phyloP scores from a whole-genome alignment of 2,113 vertebrate species.

The Oophaga pumilio region DNA sequence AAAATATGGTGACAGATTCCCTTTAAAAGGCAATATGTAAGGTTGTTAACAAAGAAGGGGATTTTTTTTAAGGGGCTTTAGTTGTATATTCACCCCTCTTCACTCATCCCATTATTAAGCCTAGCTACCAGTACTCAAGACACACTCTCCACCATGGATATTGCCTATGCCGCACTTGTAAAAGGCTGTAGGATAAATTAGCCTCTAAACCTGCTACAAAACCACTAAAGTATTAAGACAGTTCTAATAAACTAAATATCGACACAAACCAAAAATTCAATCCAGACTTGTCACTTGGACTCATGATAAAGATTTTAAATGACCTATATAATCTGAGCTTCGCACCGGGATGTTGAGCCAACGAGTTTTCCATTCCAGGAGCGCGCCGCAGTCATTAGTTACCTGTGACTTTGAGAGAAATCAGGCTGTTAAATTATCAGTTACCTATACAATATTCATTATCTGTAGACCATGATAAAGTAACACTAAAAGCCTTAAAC shows the following conservation, averaged over 20 bases:
- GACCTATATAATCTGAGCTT: neutral
- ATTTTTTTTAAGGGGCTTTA: too few species aligned
- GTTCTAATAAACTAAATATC: constrained; percentile 21
- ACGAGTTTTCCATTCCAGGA: neutral
- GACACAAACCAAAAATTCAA: neutral
- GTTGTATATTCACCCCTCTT: neutral
- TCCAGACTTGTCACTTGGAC: neutral
- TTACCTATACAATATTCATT: constrained; percentile 50
- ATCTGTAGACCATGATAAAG: constrained; percentile 38
- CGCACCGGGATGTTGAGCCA: neutral
- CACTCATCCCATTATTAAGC: neutral
- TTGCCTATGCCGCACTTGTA: neutral
- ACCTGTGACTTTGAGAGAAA: constrained; percentile 3
- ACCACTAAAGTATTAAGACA: constrained; percentile 2
- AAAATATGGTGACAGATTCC: too few species aligned
- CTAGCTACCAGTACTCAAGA: neutral
- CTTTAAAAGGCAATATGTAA: too few species aligned
- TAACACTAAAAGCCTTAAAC: constrained; percentile 38
- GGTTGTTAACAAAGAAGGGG: too few species aligned
- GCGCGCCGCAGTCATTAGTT: neutral
- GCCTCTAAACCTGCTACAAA: neutral
- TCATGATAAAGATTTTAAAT: constrained; percentile 17
- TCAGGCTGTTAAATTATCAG: constrained; percentile 30
- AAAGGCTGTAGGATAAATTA: neutral
- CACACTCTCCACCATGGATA: neutral